Conservation (phyloP, 2,888 invertebrate species). For the Drosophila pseudotakahashii region DNA sequence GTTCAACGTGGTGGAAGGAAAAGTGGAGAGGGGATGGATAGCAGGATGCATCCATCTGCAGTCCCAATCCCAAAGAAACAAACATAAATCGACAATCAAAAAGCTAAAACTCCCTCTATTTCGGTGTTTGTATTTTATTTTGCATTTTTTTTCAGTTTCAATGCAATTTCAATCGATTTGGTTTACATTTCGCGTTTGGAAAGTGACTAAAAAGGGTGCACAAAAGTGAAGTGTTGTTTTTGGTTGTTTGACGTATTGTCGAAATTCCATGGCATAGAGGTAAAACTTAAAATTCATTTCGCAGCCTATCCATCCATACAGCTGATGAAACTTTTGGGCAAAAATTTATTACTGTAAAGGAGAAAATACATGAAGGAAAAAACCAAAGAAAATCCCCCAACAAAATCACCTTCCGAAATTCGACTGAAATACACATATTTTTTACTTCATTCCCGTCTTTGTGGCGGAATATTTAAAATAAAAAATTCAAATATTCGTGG, state of each 20-base stretch:
- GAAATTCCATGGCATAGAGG: background rate
- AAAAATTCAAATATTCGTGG: slow-evolving; percentile 9
- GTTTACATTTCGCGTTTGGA: background rate
- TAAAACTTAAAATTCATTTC: background rate
- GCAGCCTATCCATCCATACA: background rate
- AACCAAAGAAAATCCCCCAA: background rate
- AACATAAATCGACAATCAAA: background rate
- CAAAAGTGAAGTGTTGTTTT: slow-evolving; percentile 5
- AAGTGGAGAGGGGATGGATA: background rate
- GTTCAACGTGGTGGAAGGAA: slow-evolving; percentile 45
- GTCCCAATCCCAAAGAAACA: background rate
- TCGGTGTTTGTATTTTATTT: background rate
- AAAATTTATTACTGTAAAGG: background rate
- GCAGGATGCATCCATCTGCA: background rate
- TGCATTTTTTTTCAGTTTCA: slow-evolving; percentile 1
- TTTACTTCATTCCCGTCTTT: background rate
- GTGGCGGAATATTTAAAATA: background rate
- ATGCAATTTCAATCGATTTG: background rate
- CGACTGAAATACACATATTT: background rate
- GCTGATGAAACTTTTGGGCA: background rate
- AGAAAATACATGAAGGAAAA: background rate
- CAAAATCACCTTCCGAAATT: background rate
- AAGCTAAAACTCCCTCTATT: background rate
- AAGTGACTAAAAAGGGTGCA: slow-evolving; percentile 4
- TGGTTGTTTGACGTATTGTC: slow-evolving; percentile 2